These are phyloP conservation scores for Apeira syringaria DNA, from an alignment of 2,888 invertebrate genomes.

Conservation along the genomic window DNA sequence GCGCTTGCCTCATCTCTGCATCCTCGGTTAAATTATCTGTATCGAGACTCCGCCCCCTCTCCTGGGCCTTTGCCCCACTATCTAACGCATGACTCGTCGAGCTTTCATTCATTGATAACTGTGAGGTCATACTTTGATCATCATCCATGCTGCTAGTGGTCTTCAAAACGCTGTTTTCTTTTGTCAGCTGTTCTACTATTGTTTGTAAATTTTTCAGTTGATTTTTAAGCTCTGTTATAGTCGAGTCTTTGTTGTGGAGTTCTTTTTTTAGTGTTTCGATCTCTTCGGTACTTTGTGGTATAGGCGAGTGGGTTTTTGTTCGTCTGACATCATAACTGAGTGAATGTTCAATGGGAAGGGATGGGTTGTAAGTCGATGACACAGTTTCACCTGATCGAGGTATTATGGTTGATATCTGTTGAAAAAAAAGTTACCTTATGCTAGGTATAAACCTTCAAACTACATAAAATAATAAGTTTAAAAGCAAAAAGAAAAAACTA, in stretches of 20 bases:
- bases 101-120: slow-evolving; percentile 63
- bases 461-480: too few relatives aligned
- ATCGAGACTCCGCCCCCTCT: slow-evolving; percentile 62
- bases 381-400: slow-evolving; percentile 67
- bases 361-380: slow-evolving; percentile 66
- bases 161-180: slow-evolving; percentile 91
- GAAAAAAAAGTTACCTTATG: slow-evolving; percentile 3
- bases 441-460: too few relatives aligned
- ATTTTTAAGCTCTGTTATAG: slow-evolving; percentile 85
- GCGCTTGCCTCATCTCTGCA: slow-evolving; percentile 67
- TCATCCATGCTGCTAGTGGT: slow-evolving; percentile 80
- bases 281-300: slow-evolving; percentile 35
- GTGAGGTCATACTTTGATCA: slow-evolving; percentile 66
- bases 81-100: slow-evolving; percentile 45
- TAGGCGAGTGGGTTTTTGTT: slow-evolving; percentile 49
- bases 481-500: too few relatives aligned
- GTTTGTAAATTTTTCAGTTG: slow-evolving; percentile 85
- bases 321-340: slow-evolving; percentile 37
- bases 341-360: slow-evolving; percentile 58
- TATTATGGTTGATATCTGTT: slow-evolving; percentile 52
- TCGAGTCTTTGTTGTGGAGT: slow-evolving; percentile 85
- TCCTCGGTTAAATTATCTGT: slow-evolving; percentile 56
- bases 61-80: slow-evolving; percentile 43
- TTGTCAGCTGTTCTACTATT: slow-evolving; percentile 89
- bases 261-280: slow-evolving; percentile 76